Conservation (phyloP, 2,888 invertebrate species). For the Celastrina argiolus region DNA sequence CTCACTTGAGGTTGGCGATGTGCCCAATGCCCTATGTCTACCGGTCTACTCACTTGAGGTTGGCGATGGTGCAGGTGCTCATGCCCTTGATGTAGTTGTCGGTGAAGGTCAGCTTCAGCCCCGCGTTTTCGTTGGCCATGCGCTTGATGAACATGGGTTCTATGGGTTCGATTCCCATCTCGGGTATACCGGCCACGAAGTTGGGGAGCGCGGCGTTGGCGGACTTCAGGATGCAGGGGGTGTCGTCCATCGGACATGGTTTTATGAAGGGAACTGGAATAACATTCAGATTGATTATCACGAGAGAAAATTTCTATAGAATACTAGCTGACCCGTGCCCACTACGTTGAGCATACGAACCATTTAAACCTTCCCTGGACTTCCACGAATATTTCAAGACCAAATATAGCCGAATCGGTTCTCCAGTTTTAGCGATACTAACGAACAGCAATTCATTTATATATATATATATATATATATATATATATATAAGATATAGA, state of each 20-base stretch:
- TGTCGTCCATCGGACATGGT: slow-evolving; percentile 54
- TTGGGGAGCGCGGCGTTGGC: slow-evolving; percentile 50
- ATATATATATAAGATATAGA: too few relatives aligned
- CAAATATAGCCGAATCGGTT: too few relatives aligned
- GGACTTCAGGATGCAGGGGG: slow-evolving; percentile 45
- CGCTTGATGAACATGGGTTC: slow-evolving; percentile 54
- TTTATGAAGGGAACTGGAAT: slow-evolving; percentile 58
- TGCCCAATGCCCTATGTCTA: too few relatives aligned
- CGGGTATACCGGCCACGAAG: slow-evolving; percentile 52
- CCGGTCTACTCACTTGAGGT: slow-evolving; percentile 53
- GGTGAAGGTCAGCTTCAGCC: slow-evolving; percentile 49
- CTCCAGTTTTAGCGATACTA: too few relatives aligned
- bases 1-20: too few relatives aligned
- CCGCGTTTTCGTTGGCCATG: slow-evolving; percentile 51
- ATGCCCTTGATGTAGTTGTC: slow-evolving; percentile 54
- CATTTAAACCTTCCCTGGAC: too few relatives aligned
- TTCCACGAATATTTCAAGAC: too few relatives aligned
- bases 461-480: too few relatives aligned
- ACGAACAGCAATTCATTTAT: too few relatives aligned
- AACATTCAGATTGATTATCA: not conserved
- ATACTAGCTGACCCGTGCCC: too few relatives aligned
- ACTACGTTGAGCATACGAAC: too few relatives aligned
- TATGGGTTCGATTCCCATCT: slow-evolving; percentile 49
- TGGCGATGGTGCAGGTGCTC: slow-evolving; percentile 52
- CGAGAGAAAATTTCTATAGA: too few relatives aligned